A percentile compares a stretch with the other conserved stretches of the same genome.
These are phyloP conservation scores for Orchestes rusci DNA, from an alignment of 2,888 invertebrate species.

Conservation along the genomic window DNA sequence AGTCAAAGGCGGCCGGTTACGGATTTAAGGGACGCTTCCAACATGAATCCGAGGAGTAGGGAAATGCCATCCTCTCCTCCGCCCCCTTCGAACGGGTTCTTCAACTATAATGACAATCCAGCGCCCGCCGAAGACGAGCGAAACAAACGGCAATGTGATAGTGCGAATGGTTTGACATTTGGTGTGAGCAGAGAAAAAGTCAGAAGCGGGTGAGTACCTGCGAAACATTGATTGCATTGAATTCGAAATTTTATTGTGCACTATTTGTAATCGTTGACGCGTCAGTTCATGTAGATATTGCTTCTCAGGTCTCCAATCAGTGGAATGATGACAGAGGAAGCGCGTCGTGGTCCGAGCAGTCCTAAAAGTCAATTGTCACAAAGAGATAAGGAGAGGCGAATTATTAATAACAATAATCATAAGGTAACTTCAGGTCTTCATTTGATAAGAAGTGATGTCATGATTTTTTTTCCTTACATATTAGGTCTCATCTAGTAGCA, in stretches of 20 bases:
- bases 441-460: not conserved
- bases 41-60: slow-evolving; percentile 46
- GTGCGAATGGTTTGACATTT: slow-evolving; percentile 36
- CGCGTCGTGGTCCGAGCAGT: slow-evolving; percentile 20
- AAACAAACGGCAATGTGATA: slow-evolving; percentile 25
- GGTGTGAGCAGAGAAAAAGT: slow-evolving; percentile 37
- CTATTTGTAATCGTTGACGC: not conserved
- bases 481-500: slow-evolving; percentile 21
- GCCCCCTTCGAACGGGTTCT: no score
- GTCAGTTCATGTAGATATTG: not conserved
- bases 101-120: slow-evolving; percentile 23
- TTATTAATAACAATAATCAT: slow-evolving; percentile 20
- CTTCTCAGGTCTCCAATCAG: slow-evolving; percentile 19
- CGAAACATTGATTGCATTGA: not conserved
- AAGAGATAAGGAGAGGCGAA: slow-evolving; percentile 22
- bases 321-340: slow-evolving; percentile 19
- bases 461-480: not conserved
- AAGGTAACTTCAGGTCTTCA: slow-evolving; percentile 8
- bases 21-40: slow-evolving; percentile 44
- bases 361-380: slow-evolving; percentile 10
- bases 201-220: slow-evolving; percentile 19
- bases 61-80: slow-evolving; percentile 33
- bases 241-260: not conserved
- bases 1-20: slow-evolving; percentile 41
- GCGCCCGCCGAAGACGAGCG: slow-evolving; percentile 19